Percentiles rank a stretch among this genome's conserved stretches.
These are phyloP conservation scores for Leucosticte australis DNA, from an alignment of 2,113 vertebrate genomes.

Conservation along the genomic window DNA sequence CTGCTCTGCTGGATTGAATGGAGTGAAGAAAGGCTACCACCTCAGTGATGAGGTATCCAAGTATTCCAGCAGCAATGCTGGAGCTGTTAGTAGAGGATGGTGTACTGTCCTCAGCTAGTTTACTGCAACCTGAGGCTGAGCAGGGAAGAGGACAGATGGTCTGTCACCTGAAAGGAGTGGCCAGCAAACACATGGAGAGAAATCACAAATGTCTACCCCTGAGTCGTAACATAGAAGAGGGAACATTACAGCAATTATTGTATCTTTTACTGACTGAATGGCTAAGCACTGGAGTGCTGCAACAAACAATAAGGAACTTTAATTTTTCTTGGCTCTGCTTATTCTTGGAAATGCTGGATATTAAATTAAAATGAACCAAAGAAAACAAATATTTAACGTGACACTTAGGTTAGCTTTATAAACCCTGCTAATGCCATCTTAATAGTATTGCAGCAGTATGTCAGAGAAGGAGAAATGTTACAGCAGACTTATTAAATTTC, in stretches of 20 bases:
- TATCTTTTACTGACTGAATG: not conserved
- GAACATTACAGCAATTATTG: not conserved
- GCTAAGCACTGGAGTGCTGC: not conserved
- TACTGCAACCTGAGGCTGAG: not conserved
- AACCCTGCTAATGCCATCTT: constrained; percentile 6
- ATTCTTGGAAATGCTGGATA: constrained; percentile 1
- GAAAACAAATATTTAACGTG: not conserved
- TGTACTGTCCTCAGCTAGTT: not conserved
- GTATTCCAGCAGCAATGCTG: not conserved
- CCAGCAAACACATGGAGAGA: accelerated
- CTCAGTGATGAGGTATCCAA: not conserved
- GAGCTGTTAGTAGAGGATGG: not conserved
- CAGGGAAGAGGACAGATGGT: not conserved
- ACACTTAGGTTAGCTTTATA: constrained; percentile 15
- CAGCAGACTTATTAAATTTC: constrained; percentile 39
- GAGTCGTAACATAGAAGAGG: not conserved
- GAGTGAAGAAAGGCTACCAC: not conserved
- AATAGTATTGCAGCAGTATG: constrained; percentile 16
- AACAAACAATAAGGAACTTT: not conserved
- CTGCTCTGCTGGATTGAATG: not conserved
- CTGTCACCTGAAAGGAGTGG: not conserved
- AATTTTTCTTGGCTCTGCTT: not conserved
- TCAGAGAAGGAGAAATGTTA: constrained; percentile 21
- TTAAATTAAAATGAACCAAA: not conserved
- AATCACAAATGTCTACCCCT: not conserved